Evolutionary conservation across 2,113 vertebrate genomes (phyloP).

Genomic region (Typhlomys cinereus): DNA sequence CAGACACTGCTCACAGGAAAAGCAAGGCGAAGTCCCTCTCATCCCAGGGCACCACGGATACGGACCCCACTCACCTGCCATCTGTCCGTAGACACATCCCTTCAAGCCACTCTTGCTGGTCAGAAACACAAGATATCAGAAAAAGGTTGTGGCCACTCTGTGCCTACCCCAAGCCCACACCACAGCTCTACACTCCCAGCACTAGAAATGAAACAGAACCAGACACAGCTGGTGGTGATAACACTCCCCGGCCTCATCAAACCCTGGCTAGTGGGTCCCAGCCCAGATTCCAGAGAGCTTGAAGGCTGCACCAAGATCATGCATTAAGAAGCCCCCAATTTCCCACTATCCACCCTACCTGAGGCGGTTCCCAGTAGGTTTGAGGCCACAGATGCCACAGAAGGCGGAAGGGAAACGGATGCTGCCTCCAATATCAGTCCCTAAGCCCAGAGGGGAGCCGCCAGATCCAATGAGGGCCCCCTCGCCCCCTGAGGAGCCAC

Average conservation of each 20-base stretch:
- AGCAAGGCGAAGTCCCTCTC: not conserved
- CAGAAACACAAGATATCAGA: slow-evolving; percentile 60
- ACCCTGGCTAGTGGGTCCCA: not conserved
- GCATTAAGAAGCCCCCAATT: not conserved
- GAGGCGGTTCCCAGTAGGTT: slow-evolving; percentile 84
- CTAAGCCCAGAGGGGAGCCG: slow-evolving; percentile 86
- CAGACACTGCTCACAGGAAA: not conserved
- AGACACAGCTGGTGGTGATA: not conserved
- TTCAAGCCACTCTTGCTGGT: slow-evolving; percentile 77
- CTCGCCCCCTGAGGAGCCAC: slow-evolving; percentile 88
- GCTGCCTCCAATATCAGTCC: slow-evolving; percentile 86
- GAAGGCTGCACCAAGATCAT: not conserved
- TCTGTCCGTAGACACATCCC: slow-evolving; percentile 73
- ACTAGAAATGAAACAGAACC: not conserved
- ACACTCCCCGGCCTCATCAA: not conserved
- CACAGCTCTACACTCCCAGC: not conserved
- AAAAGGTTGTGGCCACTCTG: not conserved
- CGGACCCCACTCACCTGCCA: slow-evolving; percentile 74
- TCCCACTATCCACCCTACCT: slow-evolving; percentile 77
- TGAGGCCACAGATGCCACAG: slow-evolving; percentile 87
- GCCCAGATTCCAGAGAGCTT: not conserved
- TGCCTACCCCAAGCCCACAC: not conserved
- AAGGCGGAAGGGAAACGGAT: slow-evolving; percentile 86
- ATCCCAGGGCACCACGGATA: not conserved
- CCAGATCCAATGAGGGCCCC: slow-evolving; percentile 84